These are phyloP conservation scores for Poeciliopsis turrubarensis DNA, from an alignment of 2,113 vertebrate species.

Conservation along the genomic window DNA sequence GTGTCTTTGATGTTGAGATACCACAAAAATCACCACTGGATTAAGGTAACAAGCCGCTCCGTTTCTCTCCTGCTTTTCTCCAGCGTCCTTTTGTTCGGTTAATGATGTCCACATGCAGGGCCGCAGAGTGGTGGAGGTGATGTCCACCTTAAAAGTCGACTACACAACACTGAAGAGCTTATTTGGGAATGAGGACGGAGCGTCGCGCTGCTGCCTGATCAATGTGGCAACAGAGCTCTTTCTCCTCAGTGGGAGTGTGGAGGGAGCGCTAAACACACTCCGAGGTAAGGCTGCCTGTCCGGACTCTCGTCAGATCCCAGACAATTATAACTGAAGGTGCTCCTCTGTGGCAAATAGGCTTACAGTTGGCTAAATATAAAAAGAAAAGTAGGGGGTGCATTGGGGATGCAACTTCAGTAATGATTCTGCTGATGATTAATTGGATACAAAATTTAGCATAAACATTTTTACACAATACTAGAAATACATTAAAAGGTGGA, in stretches of 20 bases:
- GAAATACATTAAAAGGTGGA: no score
- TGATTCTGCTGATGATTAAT: no score
- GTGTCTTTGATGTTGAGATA: constrained; percentile 90
- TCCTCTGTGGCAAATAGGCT: neutral
- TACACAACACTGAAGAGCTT: constrained; percentile 88
- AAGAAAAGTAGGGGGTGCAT: no score
- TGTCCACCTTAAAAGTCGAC: constrained; percentile 80
- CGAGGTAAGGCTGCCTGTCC: constrained; percentile 78
- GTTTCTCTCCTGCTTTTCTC: neutral
- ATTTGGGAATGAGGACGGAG: constrained; percentile 77
- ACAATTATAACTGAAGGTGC: neutral
- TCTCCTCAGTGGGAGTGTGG: constrained; percentile 84
- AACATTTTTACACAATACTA: no score
- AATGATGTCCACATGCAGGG: constrained; percentile 77
- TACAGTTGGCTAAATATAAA: neutral
- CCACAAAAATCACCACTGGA: constrained; percentile 86
- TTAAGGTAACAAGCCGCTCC: constrained; percentile 81
- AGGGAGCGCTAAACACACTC: constrained; percentile 84
- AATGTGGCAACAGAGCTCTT: constrained; percentile 90
- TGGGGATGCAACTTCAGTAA: no score
- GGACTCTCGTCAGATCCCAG: neutral
- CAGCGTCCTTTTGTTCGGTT: neutral
- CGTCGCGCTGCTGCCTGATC: constrained; percentile 87
- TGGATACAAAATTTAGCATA: no score
- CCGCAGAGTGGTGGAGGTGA: constrained; percentile 83